Evolutionary conservation across 1,140 invertebrate genomes (phyloP).

Genomic region (Zelostemma sp.): DNA sequence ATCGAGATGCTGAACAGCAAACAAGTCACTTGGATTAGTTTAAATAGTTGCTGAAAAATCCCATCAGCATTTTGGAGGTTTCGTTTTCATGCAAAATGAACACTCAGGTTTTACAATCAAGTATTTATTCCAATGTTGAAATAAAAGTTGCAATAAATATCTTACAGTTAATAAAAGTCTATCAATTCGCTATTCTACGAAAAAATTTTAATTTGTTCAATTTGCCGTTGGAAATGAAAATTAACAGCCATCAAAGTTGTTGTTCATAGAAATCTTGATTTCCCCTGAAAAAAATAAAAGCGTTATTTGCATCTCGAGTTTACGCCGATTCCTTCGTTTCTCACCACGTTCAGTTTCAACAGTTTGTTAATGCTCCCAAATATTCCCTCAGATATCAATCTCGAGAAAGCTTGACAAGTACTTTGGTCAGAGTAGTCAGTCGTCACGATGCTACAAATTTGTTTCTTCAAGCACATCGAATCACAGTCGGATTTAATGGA

Average conservation of each 20-base stretch:
- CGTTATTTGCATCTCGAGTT: too few relatives aligned
- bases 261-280: too few relatives aligned
- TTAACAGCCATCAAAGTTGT: too few relatives aligned
- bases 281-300: too few relatives aligned
- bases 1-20: slow-evolving; percentile 62
- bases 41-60: slow-evolving; percentile 20
- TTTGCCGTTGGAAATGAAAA: too few relatives aligned
- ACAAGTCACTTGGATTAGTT: slow-evolving; percentile 61
- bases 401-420: slow-evolving; percentile 71
- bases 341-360: neutral
- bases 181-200: neutral
- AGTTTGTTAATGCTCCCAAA: neutral
- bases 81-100: too few relatives aligned
- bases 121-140: slow-evolving; percentile 7
- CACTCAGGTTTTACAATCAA: too few relatives aligned
- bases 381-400: neutral
- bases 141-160: slow-evolving; percentile 4
- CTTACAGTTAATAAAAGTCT: slow-evolving; percentile 8
- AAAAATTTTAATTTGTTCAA: slow-evolving; percentile 1
- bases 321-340: neutral
- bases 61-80: neutral
- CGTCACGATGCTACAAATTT: slow-evolving; percentile 73
- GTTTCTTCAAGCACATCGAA: slow-evolving; percentile 71
- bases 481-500: slow-evolving; percentile 71
- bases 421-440: slow-evolving; percentile 70